These are phyloP conservation scores for Smithornis capensis DNA, from an alignment of 2,113 vertebrate genomes.

Conservation along the genomic window DNA sequence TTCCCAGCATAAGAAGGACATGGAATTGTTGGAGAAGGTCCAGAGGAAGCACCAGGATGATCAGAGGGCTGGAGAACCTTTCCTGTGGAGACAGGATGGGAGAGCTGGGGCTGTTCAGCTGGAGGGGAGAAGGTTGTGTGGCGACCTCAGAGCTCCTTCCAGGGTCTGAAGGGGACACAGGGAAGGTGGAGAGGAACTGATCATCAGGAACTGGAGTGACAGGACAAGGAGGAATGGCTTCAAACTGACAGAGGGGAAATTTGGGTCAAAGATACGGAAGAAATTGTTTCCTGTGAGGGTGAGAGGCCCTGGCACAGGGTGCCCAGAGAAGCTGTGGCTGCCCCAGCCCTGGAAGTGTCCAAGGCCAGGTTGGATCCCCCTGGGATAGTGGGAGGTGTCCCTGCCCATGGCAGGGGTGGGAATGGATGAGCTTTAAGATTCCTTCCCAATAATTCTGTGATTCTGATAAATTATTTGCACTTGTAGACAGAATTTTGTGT, in stretches of 20 bases:
- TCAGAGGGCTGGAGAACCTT: background rate
- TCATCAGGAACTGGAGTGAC: fast-evolving
- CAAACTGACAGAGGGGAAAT: background rate
- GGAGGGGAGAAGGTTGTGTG: background rate
- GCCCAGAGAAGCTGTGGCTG: background rate
- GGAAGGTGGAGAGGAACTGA: background rate
- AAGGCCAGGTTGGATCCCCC: fast-evolving
- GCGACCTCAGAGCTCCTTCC: background rate
- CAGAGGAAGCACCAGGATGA: background rate
- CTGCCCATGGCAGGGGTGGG: background rate
- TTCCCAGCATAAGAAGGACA: background rate
- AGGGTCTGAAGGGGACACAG: background rate
- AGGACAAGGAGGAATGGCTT: background rate
- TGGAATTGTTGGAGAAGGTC: background rate
- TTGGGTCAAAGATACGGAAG: background rate
- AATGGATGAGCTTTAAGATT: background rate
- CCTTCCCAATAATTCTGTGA: background rate
- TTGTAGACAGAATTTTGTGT: background rate
- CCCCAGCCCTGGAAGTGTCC: background rate
- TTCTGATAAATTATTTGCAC: background rate
- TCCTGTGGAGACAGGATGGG: background rate
- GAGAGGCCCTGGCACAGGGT: background rate
- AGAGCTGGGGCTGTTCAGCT: background rate
- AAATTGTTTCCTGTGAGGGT: fast-evolving
- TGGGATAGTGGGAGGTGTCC: fast-evolving